phyloP scores from a whole-genome alignment of 2,797 vertebrate genomes.

The Xyrichtys novacula region DNA sequence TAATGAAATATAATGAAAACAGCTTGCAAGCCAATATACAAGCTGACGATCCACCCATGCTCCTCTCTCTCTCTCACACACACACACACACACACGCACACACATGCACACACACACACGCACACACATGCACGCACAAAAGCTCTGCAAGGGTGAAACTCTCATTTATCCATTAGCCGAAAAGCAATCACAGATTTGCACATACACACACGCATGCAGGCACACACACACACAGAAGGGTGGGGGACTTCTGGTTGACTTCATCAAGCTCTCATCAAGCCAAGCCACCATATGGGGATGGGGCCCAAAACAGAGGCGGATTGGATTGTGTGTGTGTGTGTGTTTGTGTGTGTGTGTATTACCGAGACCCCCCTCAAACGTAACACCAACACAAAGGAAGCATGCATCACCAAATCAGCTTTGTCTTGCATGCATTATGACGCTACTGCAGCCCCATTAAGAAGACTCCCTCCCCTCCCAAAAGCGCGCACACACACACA shows the following conservation, averaged over 20 bases:
- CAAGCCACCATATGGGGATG: conserved; percentile 84
- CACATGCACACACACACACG: conserved; percentile 30
- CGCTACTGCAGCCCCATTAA: conserved; percentile 74
- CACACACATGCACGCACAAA: conserved; percentile 41
- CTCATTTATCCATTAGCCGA: conserved; percentile 75
- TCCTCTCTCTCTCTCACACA: no score
- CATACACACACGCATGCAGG: conserved; percentile 5
- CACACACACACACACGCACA: conserved; percentile 34
- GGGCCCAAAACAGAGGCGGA: conserved; percentile 81
- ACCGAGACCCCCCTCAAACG: conserved; percentile 51
- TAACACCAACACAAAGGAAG: conserved; percentile 78
- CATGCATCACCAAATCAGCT: conserved; percentile 81
- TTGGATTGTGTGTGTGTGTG: conserved; percentile 54
- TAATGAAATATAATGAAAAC: conserved; percentile 82
- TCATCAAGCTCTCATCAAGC: conserved; percentile 85
- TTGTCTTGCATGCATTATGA: conserved; percentile 82
- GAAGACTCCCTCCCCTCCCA: conserved; percentile 39
- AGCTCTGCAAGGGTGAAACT: conserved; percentile 62
- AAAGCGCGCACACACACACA: background rate
- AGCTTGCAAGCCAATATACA: conserved; percentile 75
- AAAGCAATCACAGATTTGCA: conserved; percentile 70
- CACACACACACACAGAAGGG: conserved; percentile 13
- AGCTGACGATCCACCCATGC: conserved; percentile 70
- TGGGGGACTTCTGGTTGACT: conserved; percentile 78
- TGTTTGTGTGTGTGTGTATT: conserved; percentile 48